Evolutionary conservation across 2,888 invertebrate genomes (phyloP), one percentile per base, ranked within the genome.

Genomic region (Chrysomela aeneicollis): DNA sequence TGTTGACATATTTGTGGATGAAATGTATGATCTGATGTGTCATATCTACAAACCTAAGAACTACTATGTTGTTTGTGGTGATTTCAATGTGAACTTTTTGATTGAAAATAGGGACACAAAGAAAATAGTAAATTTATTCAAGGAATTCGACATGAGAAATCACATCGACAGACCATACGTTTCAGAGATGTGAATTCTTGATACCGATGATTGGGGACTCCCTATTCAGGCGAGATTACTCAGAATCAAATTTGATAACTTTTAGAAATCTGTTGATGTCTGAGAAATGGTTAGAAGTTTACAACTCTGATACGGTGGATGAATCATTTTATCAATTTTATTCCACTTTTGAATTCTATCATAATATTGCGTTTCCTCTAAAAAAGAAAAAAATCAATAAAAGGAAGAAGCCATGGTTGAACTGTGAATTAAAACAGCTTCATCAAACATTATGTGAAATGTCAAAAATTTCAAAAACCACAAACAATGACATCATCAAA

Each of bases 41-140:
- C 50, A 50, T 50, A 50, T 50, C 6, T 50, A 21, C 21, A 21
- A 50, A 12, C 12, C 50, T 18, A 50, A 50, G 21, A 50, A 50
- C 50, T 50, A 21, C 50, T 19, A 50, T 50, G 21, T 50, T 21
- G 50, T 50, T 21, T 50, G 50, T 50, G 50, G 50, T 50, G 50
- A 50, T 15, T 22, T 50, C 22, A 50, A 50, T 50, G 50, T 50
- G 50, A 21, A 50, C 50, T 50, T 50, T 50, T 19, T 50, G 50
- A 50, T 52, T 52, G 52, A 52, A 22, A 12, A n/a, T 21, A 8
- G 21, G 35, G 35, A 35, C 35, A 35, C 35, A 35, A 35, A 35
- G 6, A 35, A 12, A 35, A 35, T 35, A 35, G 35, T 35, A 5
- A 35, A 35, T 35, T 35, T 12, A 26, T 26, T 26, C 26, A 26